These are phyloP conservation scores for Patella caerulea DNA, from an alignment of 2,888 invertebrate species.

Conservation along the genomic window DNA sequence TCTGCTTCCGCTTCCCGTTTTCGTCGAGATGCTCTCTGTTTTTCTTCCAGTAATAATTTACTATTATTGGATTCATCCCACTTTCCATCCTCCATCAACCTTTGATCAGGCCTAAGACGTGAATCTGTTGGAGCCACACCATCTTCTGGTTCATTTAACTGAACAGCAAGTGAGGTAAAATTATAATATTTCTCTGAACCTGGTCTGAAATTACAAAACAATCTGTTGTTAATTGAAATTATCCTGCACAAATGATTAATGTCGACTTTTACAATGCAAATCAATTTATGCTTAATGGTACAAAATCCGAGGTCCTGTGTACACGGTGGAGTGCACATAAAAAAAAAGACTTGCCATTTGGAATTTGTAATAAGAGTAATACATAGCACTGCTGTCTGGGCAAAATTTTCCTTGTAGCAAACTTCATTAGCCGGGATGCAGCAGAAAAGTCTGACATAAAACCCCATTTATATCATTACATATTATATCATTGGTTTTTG, in stretches of 20 bases:
- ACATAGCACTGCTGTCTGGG: too few species aligned
- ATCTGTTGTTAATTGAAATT: too few species aligned
- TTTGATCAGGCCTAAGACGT: constrained; percentile 93
- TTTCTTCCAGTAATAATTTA: constrained; percentile 88
- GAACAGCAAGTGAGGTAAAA: constrained; percentile 94
- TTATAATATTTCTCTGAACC: constrained; percentile 87
- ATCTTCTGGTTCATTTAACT: constrained; percentile 94
- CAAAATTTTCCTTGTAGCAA: too few species aligned
- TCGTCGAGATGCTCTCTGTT: constrained; percentile 88
- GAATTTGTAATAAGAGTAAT: too few species aligned
- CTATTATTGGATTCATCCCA: constrained; percentile 84
- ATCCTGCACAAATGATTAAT: too few species aligned
- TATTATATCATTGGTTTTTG: too few species aligned
- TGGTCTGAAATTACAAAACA: constrained; percentile 71
- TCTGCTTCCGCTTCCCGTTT: constrained; percentile 78
- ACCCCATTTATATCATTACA: too few species aligned
- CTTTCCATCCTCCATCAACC: constrained; percentile 82
- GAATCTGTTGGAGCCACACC: constrained; percentile 96
- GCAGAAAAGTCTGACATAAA: too few species aligned
- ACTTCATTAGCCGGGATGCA: too few species aligned
- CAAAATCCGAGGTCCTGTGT: not conserved
- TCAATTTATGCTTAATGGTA: too few species aligned
- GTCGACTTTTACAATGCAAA: too few species aligned
- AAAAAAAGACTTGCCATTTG: too few species aligned
- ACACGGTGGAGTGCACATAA: not conserved